Evolutionary conservation across 2,797 vertebrate genomes (phyloP), one percentile per base, ranked within the genome.

Genomic region (Clarias fuscus): DNA sequence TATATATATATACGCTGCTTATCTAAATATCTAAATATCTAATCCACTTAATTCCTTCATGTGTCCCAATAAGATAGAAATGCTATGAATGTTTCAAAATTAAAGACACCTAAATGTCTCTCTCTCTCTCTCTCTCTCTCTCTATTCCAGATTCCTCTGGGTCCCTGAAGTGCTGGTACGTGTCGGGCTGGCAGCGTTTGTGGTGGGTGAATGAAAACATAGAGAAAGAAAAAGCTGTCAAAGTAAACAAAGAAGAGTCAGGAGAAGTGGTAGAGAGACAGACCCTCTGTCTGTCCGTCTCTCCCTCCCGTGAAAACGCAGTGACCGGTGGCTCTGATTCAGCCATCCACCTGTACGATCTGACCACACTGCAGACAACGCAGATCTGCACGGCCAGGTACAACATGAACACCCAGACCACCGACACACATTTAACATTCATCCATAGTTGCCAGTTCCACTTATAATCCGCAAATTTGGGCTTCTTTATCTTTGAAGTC

Each of bases 301-400:
- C 88, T 43, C 84, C 89, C 8, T 91, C 92, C 5, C 91, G 91
- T 13, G 85, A 89, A 33, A 89, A 62, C 64, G 91, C 91, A 48
- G 68, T 91, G 11, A 92, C 93, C 0, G 90, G 88, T 0, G 92
- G 93, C 62, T 86, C 91, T n/a, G 91, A 92, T 48, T 72, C 90
- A n/a, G 86, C 88, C 30, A 89, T 94, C 88, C 88, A 89, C 43
- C 88, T 93, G 61, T 94, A 94, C 22, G 93, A 93, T 71, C 65
- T 93, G 33, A 88, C 88, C 85, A 93, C 91, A 6, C 90, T 89
- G 30, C 86, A 88, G 22, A 89, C 82, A 64, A 0, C 91, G 6
- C 87, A 82, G n/a, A 85, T 64, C 86, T 93, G 84, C 87, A 86
- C 20, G n/a, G 85, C 90, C 87, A 92, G 91, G 91, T 92, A 40